Conservation (phyloP, 1,140 invertebrate species). For the Diprion similis region DNA sequence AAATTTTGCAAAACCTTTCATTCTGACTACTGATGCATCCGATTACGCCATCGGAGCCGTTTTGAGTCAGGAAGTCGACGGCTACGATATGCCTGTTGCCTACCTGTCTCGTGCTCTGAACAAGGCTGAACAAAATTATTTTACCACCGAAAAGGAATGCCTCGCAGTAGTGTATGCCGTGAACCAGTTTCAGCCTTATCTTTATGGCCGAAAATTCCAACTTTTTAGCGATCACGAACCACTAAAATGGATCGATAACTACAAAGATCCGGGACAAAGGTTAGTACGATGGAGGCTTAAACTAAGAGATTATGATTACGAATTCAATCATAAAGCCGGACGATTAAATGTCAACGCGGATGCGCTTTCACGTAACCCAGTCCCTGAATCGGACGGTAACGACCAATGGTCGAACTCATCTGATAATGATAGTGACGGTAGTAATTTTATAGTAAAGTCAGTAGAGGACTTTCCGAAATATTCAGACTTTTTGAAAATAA, state of each 20-base stretch:
- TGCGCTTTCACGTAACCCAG: conserved; percentile 36
- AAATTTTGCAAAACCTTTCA: conserved; percentile 36
- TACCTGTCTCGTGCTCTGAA: no score
- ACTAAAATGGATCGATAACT: conserved; percentile 56
- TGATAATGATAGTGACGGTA: no score
- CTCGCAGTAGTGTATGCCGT: conserved; percentile 62
- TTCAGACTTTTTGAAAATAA: no score
- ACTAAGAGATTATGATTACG: conserved; percentile 45
- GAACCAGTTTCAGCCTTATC: conserved; percentile 56
- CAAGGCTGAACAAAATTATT: no score
- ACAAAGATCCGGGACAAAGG: conserved; percentile 49
- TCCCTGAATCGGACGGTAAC: neutral
- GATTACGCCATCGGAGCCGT: no score
- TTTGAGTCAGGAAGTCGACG: no score
- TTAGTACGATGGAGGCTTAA: conserved; percentile 43
- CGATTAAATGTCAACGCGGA: conserved; percentile 40
- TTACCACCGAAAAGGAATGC: no score
- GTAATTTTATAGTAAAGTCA: no score
- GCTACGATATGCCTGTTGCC: no score
- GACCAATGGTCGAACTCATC: neutral
- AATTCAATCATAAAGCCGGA: conserved; percentile 39
- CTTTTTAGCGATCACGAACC: conserved; percentile 63
- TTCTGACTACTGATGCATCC: conserved; percentile 41
- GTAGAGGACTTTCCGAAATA: no score
- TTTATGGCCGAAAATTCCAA: conserved; percentile 57